Evolutionary conservation across 1,140 invertebrate genomes (phyloP).

Genomic region (Hycleus phaleratus): DNA sequence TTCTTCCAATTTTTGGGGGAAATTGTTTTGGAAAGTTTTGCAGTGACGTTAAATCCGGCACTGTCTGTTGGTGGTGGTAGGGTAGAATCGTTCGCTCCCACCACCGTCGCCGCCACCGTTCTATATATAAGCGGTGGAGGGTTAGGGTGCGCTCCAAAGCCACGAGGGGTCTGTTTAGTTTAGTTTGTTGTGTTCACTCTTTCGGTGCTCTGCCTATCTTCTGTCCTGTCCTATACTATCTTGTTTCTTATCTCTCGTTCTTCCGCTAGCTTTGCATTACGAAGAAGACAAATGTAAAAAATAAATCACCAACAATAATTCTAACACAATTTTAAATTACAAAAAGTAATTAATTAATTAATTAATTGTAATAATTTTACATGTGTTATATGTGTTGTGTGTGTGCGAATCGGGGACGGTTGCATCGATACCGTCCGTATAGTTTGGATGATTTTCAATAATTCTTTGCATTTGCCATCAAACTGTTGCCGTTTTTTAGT

Average conservation of each 20-base stretch:
- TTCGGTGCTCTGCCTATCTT: constrained; percentile 24
- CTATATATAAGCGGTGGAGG: constrained; percentile 43
- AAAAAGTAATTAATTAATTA: neutral
- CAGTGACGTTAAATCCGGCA: too few relatives aligned
- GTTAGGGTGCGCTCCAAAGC: constrained; percentile 42
- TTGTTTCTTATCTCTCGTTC: constrained; percentile 5
- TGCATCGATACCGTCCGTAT: neutral
- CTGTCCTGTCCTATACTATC: constrained; percentile 43
- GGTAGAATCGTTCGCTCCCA: constrained; percentile 16
- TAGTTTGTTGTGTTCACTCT: constrained; percentile 25
- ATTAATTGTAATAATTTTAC: neutral
- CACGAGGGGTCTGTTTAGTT: constrained; percentile 43
- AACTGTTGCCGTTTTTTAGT: constrained; percentile 31
- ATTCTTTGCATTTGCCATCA: constrained; percentile 8
- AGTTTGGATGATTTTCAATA: neutral
- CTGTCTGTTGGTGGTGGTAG: constrained; percentile 1
- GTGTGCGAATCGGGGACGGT: neutral
- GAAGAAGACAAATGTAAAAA: neutral
- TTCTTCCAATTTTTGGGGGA: too few relatives aligned
- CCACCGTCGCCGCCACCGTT: constrained; percentile 20
- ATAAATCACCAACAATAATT: neutral
- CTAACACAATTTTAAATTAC: neutral
- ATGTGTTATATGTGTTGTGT: neutral
- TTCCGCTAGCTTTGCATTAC: neutral
- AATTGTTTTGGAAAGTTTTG: too few relatives aligned